Percentiles rank a stretch among this genome's conserved stretches.
These are phyloP conservation scores for Pelmatolapia mariae DNA, from an alignment of 2,113 vertebrate species.

Conservation along the genomic window DNA sequence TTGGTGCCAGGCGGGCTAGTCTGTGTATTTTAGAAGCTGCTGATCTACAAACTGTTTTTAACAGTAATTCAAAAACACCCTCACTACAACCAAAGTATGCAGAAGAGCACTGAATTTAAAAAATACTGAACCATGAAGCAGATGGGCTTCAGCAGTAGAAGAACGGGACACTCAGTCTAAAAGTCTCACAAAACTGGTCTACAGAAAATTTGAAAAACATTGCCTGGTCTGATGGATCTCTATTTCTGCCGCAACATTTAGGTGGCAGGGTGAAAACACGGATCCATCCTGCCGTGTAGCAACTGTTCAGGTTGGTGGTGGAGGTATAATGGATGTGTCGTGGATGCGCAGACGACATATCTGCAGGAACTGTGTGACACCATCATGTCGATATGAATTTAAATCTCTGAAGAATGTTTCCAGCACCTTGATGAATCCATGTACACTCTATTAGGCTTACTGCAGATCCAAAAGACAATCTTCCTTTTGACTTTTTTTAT, in stretches of 20 bases:
- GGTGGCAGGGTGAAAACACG: background rate
- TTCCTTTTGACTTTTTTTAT: background rate
- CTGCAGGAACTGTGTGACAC: background rate
- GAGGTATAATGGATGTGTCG: background rate
- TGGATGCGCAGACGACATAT: background rate
- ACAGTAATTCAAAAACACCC: background rate
- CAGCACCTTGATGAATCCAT: background rate
- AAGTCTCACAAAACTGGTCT: background rate
- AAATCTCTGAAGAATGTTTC: background rate
- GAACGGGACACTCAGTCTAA: background rate
- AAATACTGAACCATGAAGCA: background rate
- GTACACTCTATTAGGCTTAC: no score
- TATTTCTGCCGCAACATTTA: background rate
- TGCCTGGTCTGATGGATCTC: background rate
- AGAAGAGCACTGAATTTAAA: background rate
- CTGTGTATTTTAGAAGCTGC: background rate
- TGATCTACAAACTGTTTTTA: background rate
- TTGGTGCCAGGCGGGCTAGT: background rate
- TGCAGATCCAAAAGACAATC: background rate
- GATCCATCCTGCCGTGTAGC: background rate
- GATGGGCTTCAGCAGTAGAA: background rate
- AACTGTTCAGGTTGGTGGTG: background rate
- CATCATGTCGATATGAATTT: background rate
- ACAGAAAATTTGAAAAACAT: background rate
- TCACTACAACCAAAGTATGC: background rate